Evolutionary conservation across 2,113 vertebrate genomes (phyloP).

Genomic region (Psophia crepitans): DNA sequence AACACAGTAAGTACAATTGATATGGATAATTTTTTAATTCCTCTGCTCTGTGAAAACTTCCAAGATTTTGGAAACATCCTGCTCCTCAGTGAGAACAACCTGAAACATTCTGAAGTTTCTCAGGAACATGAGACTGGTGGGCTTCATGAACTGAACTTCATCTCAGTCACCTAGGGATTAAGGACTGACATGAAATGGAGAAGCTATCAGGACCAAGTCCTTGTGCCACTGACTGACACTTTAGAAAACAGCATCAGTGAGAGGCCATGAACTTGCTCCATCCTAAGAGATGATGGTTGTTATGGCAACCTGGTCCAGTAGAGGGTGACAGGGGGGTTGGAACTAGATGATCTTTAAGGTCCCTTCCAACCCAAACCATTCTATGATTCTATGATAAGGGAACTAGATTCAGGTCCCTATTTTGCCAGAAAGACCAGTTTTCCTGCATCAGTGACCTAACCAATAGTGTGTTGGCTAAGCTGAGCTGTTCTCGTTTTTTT

Average conservation of each 20-base stretch:
- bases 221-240: not conserved
- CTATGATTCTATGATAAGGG: not conserved
- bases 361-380: too few species aligned
- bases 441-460: not conserved
- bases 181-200: not conserved
- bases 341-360: too few species aligned
- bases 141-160: not conserved
- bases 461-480: not conserved
- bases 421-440: not conserved
- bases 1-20: not conserved
- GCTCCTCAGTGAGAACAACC: not conserved
- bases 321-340: too few species aligned
- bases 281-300: not conserved
- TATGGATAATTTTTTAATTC: not conserved
- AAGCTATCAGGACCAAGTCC: not conserved
- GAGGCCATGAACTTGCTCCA: not conserved
- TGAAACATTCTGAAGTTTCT: not conserved
- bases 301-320: not conserved
- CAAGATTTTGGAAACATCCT: not conserved
- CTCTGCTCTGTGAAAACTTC: not conserved
- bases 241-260: not conserved
- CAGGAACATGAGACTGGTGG: not conserved
- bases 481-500: conserved; percentile 17
- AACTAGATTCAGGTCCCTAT: not conserved
- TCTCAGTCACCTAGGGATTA: not conserved